A percentile compares a stretch with the other conserved stretches of the same genome.
phyloP scores from a whole-genome alignment of 2,113 vertebrate genomes.

The Myrmecobius fasciatus region DNA sequence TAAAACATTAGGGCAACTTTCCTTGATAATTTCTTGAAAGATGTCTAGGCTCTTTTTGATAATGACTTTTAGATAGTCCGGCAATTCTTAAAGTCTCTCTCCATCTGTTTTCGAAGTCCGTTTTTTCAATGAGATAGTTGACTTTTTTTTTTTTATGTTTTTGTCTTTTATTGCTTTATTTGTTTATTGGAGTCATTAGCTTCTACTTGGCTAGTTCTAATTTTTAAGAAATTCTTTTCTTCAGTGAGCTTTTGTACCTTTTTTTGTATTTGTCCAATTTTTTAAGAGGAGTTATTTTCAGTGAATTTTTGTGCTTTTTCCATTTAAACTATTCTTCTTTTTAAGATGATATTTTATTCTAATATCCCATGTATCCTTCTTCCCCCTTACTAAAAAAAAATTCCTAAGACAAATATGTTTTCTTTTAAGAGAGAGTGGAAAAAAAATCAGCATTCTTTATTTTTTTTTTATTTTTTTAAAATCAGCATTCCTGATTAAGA shows the following conservation, averaged over 20 bases:
- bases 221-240: neutral
- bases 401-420: neutral
- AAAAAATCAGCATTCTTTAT: too few relatives aligned
- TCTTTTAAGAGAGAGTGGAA: neutral
- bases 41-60: neutral
- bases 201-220: neutral
- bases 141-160: neutral
- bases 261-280: neutral
- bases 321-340: neutral
- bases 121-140: neutral
- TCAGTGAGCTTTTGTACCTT: neutral
- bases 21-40: neutral
- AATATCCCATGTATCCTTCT: neutral
- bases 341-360: neutral
- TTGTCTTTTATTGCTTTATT: neutral
- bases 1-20: neutral
- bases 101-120: neutral
- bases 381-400: neutral
- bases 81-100: neutral
- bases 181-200: neutral
- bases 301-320: neutral
- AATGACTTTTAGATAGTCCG: neutral
- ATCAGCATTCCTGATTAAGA: too few relatives aligned
- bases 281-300: neutral
- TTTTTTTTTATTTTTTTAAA: too few relatives aligned